Conservation (phyloP, 1,140 invertebrate species). For the Drosophila obscura region DNA sequence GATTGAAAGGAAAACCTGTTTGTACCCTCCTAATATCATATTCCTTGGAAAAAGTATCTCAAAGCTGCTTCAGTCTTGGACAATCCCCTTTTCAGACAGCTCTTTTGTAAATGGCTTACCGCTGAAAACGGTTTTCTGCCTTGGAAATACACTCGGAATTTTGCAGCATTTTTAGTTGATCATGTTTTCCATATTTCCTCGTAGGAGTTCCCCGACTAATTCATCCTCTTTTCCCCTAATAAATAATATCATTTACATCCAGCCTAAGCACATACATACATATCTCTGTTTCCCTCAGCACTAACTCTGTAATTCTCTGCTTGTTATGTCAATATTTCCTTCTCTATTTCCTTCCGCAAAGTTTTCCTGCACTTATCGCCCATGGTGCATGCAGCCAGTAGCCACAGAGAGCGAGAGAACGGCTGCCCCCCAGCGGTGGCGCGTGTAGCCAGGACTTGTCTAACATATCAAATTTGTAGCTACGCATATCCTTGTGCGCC, state of each 20-base stretch:
- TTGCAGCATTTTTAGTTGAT: too few relatives aligned
- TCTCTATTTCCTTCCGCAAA: conserved; percentile 40
- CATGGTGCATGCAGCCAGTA: conserved; percentile 28
- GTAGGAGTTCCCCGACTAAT: neutral
- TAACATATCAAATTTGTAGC: conserved; percentile 82
- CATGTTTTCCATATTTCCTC: too few relatives aligned
- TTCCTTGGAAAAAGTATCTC: too few relatives aligned
- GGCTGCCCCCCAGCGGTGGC: conserved; percentile 13
- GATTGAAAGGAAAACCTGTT: too few relatives aligned
- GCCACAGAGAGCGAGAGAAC: too few relatives aligned
- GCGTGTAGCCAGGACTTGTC: conserved; percentile 59
- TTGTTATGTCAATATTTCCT: conserved; percentile 27
- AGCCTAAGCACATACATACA: conserved; percentile 33
- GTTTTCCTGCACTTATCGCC: conserved; percentile 48
- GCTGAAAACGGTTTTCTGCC: too few relatives aligned
- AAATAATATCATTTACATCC: conserved; percentile 35
- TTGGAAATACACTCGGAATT: neutral
- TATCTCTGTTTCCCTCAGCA: conserved; percentile 43
- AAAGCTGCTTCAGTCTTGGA: too few relatives aligned
- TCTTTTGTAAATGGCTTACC: too few relatives aligned
- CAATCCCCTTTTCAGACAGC: too few relatives aligned
- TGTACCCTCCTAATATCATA: too few relatives aligned
- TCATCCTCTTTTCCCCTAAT: conserved; percentile 5
- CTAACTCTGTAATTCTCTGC: conserved; percentile 21
- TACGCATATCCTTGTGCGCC: conserved; percentile 73